These are phyloP conservation scores for Austrolebias charrua DNA, from an alignment of 2,797 vertebrate genomes.

Conservation along the genomic window DNA sequence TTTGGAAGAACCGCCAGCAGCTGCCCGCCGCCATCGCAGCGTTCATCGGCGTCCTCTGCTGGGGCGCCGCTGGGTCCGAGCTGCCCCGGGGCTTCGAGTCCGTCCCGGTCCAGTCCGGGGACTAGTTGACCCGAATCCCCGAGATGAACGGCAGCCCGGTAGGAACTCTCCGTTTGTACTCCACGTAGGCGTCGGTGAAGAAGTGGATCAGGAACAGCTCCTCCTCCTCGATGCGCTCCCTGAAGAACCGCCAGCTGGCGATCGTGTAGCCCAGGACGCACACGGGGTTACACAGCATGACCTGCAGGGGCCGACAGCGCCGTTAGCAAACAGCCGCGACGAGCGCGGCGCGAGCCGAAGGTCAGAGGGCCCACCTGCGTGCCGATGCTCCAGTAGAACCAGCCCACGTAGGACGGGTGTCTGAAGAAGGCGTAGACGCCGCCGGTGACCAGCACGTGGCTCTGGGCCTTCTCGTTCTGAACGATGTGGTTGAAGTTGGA, in stretches of 20 bases:
- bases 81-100: constrained; percentile 60
- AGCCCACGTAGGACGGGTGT: constrained; percentile 97
- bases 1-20: constrained; percentile 50
- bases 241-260: constrained; percentile 96
- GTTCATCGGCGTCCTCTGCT: too few relatives aligned
- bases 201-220: constrained; percentile 94
- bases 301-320: constrained; percentile 68
- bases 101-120: constrained; percentile 21
- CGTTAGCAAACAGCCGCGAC: not conserved
- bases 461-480: constrained; percentile 95
- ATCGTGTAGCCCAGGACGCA: constrained; percentile 89
- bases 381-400: constrained; percentile 99
- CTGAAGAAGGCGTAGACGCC: constrained; percentile 94
- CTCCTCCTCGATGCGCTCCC: constrained; percentile 94
- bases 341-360: too few relatives aligned
- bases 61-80: constrained; percentile 47
- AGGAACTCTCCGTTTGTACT: constrained; percentile 90
- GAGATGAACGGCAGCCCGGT: constrained; percentile 94
- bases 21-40: constrained; percentile 2
- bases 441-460: constrained; percentile 90
- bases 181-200: constrained; percentile 94
- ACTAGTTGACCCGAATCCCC: constrained; percentile 87
- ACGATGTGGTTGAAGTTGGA: constrained; percentile 99
- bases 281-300: constrained; percentile 93
- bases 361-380: constrained; percentile 85